phyloP scores from a whole-genome alignment of 2,113 vertebrate genomes.

The Condylura cristata region DNA sequence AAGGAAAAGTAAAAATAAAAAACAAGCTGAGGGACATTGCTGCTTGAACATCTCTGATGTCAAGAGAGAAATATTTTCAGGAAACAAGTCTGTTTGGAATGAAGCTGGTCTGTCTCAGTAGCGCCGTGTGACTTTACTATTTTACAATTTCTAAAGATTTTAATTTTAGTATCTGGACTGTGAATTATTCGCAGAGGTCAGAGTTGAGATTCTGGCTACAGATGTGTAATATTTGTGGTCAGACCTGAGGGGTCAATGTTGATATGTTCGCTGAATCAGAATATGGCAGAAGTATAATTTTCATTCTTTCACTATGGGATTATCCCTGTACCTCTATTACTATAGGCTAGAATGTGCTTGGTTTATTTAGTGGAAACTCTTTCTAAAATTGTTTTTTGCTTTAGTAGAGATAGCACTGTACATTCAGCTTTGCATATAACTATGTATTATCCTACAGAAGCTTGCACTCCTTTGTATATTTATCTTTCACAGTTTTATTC shows the following conservation, averaged over 20 bases:
- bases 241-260: background rate
- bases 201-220: background rate
- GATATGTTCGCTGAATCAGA: background rate
- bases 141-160: constrained; percentile 39
- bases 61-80: background rate
- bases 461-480: background rate
- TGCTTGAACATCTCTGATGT: background rate
- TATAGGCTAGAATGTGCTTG: background rate
- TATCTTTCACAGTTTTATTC: constrained; percentile 12
- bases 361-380: constrained; percentile 50
- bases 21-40: background rate
- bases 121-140: background rate
- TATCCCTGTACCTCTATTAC: constrained; percentile 40
- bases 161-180: constrained; percentile 26
- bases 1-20: constrained; percentile 37
- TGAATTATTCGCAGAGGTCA: constrained; percentile 4
- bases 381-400: background rate
- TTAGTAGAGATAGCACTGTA: background rate
- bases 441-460: background rate
- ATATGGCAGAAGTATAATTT: background rate
- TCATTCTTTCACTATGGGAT: constrained; percentile 34
- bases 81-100: background rate
- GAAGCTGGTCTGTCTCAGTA: background rate
- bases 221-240: background rate
- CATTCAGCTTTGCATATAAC: background rate